Conservation (phyloP, 2,888 invertebrate species). For the Lithosia quadra region DNA sequence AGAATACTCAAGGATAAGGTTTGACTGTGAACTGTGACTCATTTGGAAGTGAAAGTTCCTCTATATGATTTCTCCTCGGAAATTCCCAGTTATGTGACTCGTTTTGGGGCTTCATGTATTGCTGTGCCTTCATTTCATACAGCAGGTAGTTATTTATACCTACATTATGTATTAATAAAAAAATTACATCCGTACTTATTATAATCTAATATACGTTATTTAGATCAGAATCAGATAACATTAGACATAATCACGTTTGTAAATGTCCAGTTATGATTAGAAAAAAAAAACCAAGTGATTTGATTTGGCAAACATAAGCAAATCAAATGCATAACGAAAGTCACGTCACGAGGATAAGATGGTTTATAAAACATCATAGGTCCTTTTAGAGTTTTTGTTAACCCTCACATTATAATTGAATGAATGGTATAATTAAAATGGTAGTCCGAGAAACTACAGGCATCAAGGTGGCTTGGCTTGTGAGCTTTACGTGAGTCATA, state of each 20-base stretch:
- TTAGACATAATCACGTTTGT: not conserved
- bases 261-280: not conserved
- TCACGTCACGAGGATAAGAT: not conserved
- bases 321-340: not conserved
- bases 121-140: too few relatives aligned
- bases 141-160: too few relatives aligned
- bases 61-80: conserved; percentile 12
- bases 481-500: not conserved
- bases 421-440: not conserved
- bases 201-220: not conserved
- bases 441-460: not conserved
- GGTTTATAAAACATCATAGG: not conserved
- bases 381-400: not conserved
- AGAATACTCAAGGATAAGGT: not conserved
- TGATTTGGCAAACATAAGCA: not conserved
- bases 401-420: too few relatives aligned
- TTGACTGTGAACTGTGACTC: conserved; percentile 1
- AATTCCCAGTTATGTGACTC: conserved; percentile 29
- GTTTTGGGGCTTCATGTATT: conserved; percentile 10
- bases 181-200: not conserved
- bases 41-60: conserved; percentile 8
- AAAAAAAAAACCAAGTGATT: not conserved
- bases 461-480: not conserved
- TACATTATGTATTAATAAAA: not conserved
- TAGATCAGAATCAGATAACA: not conserved